Base-by-base conservation (phyloP, 92 coral and sea anemone genomes). In the Actinernus sp. region DNA sequence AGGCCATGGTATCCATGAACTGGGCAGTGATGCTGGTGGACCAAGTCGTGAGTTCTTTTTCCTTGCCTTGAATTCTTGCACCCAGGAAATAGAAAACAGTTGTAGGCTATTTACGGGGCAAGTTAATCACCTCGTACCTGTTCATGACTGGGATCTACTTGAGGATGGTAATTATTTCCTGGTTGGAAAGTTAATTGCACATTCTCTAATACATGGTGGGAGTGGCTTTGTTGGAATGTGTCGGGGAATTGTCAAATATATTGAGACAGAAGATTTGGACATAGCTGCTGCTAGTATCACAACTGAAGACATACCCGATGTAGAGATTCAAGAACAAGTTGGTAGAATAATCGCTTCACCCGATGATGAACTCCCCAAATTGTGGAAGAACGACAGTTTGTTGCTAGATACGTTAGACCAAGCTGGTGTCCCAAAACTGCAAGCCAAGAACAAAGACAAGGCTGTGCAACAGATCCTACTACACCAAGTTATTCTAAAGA, bases 91-190 rank as follows among this genome's bases (percentile, higher is more conserved):
- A 5, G 54, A 47, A 21, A 34, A 19, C 17, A 36, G 58, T 26
- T 51, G 17, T 51, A 22, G 26, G 31, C 18, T 51, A 22, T 51
- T 51, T 26, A 51, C 58, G 29, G 58, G 58, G 14, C 31, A 51
- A 26, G 58, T 21, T 14, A 26, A 51, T 26, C 31, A 51, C 29
- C 32, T 20, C 14, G 58, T 51, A 5, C 58, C 58, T 51, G 58
- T 51, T 22, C 58, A 51, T 51, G 32, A 51, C n/a, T 51, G 58
- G 58, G 58, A 51, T 26, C 32, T 51, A 19, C 58, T 51, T 22
- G 58, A 51, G 30, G 58, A 51, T 51, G 58, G 58, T n/a, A 26
- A 22, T 26, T 50, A 25, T 47, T 21, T 50, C 29, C 1, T 50
- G 57, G 57, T 25, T 50, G 57, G 57, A 20, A 51, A 47, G 24